These are phyloP conservation scores for Invenusta paracnida DNA, from an alignment of 2,888 invertebrate genomes.

Conservation along the genomic window DNA sequence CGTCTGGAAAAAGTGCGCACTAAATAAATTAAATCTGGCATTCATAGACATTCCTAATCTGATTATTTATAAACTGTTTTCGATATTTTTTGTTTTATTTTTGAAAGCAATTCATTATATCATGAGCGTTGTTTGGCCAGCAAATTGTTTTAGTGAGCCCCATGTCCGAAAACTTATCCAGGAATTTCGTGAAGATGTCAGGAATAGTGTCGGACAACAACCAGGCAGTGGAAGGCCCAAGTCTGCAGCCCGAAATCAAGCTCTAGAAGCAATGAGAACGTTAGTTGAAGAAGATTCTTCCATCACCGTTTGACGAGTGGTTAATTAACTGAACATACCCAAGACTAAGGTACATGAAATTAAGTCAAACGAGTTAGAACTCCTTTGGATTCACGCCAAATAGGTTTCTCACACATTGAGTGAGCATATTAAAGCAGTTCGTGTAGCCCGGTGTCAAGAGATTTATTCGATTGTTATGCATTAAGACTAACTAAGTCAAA, in stretches of 20 bases:
- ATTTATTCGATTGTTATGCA: background rate
- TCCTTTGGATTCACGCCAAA: constrained; percentile 17
- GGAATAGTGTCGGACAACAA: background rate
- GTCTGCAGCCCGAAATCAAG: no score
- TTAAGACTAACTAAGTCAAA: background rate
- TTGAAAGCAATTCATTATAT: background rate
- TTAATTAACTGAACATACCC: background rate
- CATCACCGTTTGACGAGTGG: no score
- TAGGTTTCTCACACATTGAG: background rate
- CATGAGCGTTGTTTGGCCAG: background rate
- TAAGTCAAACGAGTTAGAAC: constrained; percentile 3
- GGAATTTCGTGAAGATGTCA: background rate
- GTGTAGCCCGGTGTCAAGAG: background rate
- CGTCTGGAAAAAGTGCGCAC: no score
- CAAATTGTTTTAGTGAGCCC: background rate
- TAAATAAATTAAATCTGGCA: no score
- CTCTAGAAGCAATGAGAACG: no score
- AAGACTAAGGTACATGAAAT: background rate
- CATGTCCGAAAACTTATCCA: background rate
- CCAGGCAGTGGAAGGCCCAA: no score
- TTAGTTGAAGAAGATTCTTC: no score
- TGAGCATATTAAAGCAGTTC: background rate
- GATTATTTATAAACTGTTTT: background rate
- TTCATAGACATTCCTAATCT: background rate
- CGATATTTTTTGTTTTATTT: background rate